Percentiles rank a stretch among this genome's conserved stretches.
Conservation (phyloP, 2,113 vertebrate species). For the Sorex araneus region DNA sequence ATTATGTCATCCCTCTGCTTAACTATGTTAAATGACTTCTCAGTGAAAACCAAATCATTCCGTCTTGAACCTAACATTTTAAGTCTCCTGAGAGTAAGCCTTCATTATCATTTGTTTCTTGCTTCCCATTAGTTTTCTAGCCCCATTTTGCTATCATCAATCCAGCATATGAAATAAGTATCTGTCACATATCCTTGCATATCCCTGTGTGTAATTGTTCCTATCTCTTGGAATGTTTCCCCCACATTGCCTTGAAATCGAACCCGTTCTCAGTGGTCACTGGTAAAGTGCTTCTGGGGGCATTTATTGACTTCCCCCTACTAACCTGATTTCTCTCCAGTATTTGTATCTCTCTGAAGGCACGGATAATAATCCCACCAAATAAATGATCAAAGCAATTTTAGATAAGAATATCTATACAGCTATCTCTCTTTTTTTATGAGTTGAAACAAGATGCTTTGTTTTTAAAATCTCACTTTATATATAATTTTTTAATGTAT, state of each 20-base stretch:
- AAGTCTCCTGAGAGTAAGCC: neutral
- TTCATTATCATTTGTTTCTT: neutral
- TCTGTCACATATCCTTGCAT: neutral
- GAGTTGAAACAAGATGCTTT: neutral
- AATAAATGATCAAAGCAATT: neutral
- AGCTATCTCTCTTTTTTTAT: neutral
- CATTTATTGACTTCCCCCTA: neutral
- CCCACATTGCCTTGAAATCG: slow-evolving; percentile 27
- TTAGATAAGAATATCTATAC: slow-evolving; percentile 16
- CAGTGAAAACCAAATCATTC: slow-evolving; percentile 36
- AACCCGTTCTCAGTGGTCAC: neutral
- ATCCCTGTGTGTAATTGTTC: too few relatives aligned
- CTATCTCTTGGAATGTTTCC: neutral
- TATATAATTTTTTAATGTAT: slow-evolving; percentile 43
- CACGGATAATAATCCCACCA: neutral
- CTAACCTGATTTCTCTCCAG: neutral
- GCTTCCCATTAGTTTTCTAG: neutral
- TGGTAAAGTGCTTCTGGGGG: neutral
- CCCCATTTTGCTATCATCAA: neutral
- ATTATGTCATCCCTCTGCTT: neutral
- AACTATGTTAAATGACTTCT: slow-evolving; percentile 49
- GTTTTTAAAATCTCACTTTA: slow-evolving; percentile 11
- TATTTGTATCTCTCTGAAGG: neutral
- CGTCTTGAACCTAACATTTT: neutral
- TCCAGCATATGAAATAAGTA: neutral